Percentiles rank a stretch among this genome's conserved stretches.
These are phyloP conservation scores for Gila robusta DNA, from an alignment of 2,797 vertebrate genomes.

Conservation along the genomic window DNA sequence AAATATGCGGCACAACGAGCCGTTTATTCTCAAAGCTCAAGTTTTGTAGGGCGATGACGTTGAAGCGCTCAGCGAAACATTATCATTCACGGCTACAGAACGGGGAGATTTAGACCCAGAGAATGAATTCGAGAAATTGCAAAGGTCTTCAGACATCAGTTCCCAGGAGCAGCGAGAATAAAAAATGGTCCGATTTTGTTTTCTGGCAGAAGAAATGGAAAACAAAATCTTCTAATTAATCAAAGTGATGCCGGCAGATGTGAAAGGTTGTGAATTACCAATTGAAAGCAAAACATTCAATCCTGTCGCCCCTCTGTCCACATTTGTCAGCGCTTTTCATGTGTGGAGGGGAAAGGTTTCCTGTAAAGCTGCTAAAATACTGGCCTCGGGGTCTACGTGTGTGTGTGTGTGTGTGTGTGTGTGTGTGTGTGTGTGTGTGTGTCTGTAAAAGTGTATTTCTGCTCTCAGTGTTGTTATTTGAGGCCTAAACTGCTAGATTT, in stretches of 20 bases:
- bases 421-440: constrained; percentile 15
- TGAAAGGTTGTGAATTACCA: constrained; percentile 67
- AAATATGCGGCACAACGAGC: background rate
- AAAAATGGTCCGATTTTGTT: constrained; percentile 60
- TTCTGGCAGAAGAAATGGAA: constrained; percentile 67
- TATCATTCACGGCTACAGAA: background rate
- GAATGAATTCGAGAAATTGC: constrained; percentile 44
- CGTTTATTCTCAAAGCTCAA: background rate
- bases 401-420: constrained; percentile 12
- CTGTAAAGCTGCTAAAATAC: constrained; percentile 58
- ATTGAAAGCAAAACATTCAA: constrained; percentile 61
- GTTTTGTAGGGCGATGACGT: background rate
- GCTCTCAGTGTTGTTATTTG: constrained; percentile 1
- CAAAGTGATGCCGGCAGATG: constrained; percentile 59
- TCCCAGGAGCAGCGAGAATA: constrained; percentile 58
- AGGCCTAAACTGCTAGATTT: constrained; percentile 8
- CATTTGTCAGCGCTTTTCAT: constrained; percentile 63
- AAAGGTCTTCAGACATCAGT: constrained; percentile 58
- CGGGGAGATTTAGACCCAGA: background rate
- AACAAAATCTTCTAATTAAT: constrained; percentile 69
- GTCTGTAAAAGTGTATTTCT: background rate
- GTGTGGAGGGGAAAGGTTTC: constrained; percentile 31
- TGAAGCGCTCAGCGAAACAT: background rate
- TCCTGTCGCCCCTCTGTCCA: constrained; percentile 38
- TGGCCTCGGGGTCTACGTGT: constrained; percentile 61